Evolutionary conservation across 2,113 vertebrate species (phyloP), one percentile per base, ranked within the genome.

Genomic region (Hyla sarda): DNA sequence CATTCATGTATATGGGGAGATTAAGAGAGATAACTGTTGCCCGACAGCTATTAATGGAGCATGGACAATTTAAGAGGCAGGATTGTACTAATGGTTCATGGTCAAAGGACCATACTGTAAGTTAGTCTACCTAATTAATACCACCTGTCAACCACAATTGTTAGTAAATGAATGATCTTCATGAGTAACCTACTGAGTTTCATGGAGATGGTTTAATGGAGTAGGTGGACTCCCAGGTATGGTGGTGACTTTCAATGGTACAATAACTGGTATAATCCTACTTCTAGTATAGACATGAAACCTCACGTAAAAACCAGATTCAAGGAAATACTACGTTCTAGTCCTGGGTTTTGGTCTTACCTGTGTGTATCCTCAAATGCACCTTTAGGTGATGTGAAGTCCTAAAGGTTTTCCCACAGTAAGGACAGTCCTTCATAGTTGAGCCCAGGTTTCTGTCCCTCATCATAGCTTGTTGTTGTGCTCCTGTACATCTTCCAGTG

Each of bases 291-390:
- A 23, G 67, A 71, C 72, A 74, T 16, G 5, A 52, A 14, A 52
- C 48, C 28, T 52, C 48, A 54, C n/a, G 25, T 30, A 45, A 80
- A 69, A 62, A 62, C 78, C 54, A 80, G n/a, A 80, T 25, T 65
- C 37, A 81, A 45, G 9, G 32, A 62, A 58, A 62, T 37, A 21
- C 54, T 79, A 79, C 52, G 23, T 60, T 80, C 32, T 32, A 21
- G 14, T 47, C 69, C 82, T 75, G 52, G 34, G 82, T 85, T 62
- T 13, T 7, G 28, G n/a, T 90, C 97, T 96, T 92, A 99, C 98
- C 98, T 96, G 98, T 99, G 89, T 99, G 98, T 95, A 99, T 99
- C 94, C 98, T 95, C 94, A 99, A 96, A 93, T 99, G 98, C 89
- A 99, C 98, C 91, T 99, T 99, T 90, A 99, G 96, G 91, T 99